Evolutionary conservation across 2,113 vertebrate species (phyloP), one percentile per base, ranked within the genome.

Genomic region (Naja naja): DNA sequence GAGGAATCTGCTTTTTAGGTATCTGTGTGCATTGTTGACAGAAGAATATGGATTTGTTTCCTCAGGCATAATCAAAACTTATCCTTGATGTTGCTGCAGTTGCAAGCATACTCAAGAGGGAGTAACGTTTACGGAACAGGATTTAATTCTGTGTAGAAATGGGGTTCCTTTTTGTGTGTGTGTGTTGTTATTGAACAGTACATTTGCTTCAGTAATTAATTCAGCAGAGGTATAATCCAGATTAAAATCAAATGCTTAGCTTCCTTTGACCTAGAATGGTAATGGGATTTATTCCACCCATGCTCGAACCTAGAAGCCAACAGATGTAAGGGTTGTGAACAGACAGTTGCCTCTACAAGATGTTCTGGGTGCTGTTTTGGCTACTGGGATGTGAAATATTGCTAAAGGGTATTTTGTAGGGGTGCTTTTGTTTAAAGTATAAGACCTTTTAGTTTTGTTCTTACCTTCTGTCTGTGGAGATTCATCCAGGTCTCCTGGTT

Each of bases 271-370:
- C 64, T 91, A 90, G 85, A 93, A 69, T 90, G 58, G 74, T 27
- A 54, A 91, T 88, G 23, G 81, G 86, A 93, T 92, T 91, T 92
- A 89, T 89, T 81, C 87, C 47, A 53, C 88, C 52, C 25, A 89
- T 47, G 45, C 54, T 91, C 54, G 18, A 25, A 47, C 47, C 30
- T 81, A 18, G 81, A 91, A 56, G 16, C 45, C 85, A 43, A 27
- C 11, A 11, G 54, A 23, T 39, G 18, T 23, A 25, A 89, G 16
- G 14, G 69, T 74, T 81, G 39, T 3, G 34, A 81, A 39, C 34
- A 27, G n/a, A 22, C 7, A 58, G 7, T 18, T 16, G 12, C n/a
- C 69, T 55, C 14, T 27, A 18, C 10, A 85, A 34, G 74, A 54
- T 43, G 34, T 55, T 85, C 34, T 47, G 25, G 22, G 87, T 39